Conservation (phyloP, 2,113 vertebrate species). For the Pelecanoides urinatrix region DNA sequence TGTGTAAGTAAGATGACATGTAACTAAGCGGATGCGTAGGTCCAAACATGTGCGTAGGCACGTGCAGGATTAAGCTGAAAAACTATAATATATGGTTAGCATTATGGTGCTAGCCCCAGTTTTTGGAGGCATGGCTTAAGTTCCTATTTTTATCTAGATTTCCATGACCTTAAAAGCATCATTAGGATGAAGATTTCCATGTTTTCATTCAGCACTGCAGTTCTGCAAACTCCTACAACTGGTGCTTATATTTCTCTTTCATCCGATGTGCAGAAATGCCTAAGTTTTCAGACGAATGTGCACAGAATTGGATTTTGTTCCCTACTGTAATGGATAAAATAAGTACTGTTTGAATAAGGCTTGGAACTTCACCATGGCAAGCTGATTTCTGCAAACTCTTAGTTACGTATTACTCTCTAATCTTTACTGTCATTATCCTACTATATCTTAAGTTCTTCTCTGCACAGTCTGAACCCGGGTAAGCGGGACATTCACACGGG, state of each 20-base stretch:
- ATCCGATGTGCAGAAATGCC: background rate
- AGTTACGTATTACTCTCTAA: background rate
- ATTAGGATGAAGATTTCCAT: background rate
- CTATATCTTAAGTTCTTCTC: background rate
- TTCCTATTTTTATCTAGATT: background rate
- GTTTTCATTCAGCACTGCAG: background rate
- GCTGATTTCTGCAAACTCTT: background rate
- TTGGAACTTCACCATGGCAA: background rate
- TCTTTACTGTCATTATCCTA: background rate
- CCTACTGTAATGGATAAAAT: background rate
- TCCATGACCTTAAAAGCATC: background rate
- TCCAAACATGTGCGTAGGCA: background rate
- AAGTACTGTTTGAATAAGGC: background rate
- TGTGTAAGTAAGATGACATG: background rate
- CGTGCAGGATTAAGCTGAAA: background rate
- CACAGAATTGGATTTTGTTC: background rate
- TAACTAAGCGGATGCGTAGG: background rate
- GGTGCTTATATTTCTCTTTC: background rate
- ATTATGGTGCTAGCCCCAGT: background rate
- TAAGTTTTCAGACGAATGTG: background rate
- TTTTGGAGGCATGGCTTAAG: background rate
- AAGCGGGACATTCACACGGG: background rate
- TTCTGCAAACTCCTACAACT: background rate
- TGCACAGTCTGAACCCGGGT: background rate
- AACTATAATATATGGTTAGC: background rate